Conservation (phyloP, 2,888 invertebrate species). For the Meiosimyza platycephala region DNA sequence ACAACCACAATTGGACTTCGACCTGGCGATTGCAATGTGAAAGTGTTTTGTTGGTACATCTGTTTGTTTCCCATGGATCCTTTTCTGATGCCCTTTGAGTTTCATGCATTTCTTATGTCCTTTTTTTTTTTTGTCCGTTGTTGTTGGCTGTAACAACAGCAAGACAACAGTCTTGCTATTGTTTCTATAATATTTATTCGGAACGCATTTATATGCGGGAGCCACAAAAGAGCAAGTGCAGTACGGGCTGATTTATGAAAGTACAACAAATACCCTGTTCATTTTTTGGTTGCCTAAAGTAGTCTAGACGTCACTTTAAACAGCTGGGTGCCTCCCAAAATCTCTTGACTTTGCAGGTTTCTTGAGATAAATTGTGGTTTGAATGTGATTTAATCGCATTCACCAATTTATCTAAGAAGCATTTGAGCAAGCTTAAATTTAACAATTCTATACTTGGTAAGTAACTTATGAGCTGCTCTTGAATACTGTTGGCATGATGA, state of each 20-base stretch:
- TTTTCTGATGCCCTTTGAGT: neutral
- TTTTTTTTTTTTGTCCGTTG: neutral
- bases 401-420: no score
- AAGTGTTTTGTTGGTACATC: slow-evolving; percentile 5
- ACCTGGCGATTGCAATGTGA: slow-evolving; percentile 17
- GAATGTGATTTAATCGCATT: no score
- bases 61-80: neutral
- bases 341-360: no score
- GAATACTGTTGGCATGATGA: no score
- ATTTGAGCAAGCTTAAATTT: no score
- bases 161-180: neutral
- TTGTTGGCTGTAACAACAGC: neutral
- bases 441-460: no score
- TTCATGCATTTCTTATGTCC: slow-evolving; percentile 10
- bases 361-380: no score
- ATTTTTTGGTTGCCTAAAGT: no score
- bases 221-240: neutral
- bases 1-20: neutral
- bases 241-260: neutral
- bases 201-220: slow-evolving; percentile 13
- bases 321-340: no score
- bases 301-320: no score
- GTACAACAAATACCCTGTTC: no score
- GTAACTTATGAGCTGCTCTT: no score
- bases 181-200: neutral